Evolutionary conservation across 2,888 invertebrate genomes (phyloP).

Genomic region (Cataglyphis albicans): DNA sequence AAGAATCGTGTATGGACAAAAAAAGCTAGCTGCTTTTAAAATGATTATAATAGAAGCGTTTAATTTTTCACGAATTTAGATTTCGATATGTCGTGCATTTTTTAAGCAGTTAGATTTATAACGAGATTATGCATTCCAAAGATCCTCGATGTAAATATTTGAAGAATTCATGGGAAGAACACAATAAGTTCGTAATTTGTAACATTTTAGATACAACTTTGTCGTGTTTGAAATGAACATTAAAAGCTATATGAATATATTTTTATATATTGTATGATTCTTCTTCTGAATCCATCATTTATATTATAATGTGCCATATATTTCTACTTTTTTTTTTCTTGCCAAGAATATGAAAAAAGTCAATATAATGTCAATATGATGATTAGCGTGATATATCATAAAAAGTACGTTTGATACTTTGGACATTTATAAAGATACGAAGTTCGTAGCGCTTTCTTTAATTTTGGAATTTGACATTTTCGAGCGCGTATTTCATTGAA

Average conservation of each 20-base stretch:
- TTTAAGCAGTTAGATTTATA: not conserved
- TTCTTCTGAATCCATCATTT: not conserved
- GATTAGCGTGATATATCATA: not conserved
- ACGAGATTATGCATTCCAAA: not conserved
- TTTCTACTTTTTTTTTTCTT: not conserved
- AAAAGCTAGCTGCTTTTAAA: not conserved
- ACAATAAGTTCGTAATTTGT: not conserved
- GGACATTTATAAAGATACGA: not conserved
- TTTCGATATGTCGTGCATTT: not conserved
- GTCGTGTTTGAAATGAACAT: not conserved
- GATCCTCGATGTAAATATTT: not conserved
- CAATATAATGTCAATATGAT: not conserved
- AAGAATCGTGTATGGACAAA: not conserved
- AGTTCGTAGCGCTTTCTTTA: not conserved
- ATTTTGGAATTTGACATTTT: not conserved
- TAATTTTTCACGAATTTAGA: not conserved
- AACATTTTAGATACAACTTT: not conserved
- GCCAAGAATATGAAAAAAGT: not conserved
- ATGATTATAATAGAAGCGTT: not conserved
- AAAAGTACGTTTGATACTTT: not conserved
- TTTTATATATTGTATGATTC: not conserved
- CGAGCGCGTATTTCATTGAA: not conserved
- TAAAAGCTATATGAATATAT: not conserved
- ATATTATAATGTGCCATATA: not conserved
- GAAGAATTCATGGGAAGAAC: not conserved